Conservation (phyloP, 1,140 invertebrate genomes). For the Listronotus bonariensis region DNA sequence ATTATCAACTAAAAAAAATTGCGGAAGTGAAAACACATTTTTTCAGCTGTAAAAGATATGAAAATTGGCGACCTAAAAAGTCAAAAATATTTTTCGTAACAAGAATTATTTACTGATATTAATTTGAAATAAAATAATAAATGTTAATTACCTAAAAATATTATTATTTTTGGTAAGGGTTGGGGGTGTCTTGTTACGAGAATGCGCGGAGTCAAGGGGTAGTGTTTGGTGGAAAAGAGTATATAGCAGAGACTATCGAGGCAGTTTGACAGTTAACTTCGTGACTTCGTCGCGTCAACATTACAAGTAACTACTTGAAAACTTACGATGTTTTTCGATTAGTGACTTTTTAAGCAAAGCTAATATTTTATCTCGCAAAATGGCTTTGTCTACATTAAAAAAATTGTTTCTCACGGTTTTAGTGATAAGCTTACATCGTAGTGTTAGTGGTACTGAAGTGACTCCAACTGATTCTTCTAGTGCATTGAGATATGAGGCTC, state of each 20-base stretch:
- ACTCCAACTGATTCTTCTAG: constrained; percentile 54
- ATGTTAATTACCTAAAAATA: constrained; percentile 24
- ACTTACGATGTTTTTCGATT: background rate
- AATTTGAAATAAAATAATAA: constrained; percentile 4
- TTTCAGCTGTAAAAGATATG: constrained; percentile 1
- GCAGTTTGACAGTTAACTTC: constrained; percentile 7
- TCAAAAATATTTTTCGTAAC: too few species aligned
- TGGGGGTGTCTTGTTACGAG: constrained; percentile 17
- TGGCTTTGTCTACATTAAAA: background rate
- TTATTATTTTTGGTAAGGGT: constrained; percentile 25
- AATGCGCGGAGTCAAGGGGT: constrained; percentile 4
- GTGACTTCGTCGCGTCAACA: constrained; percentile 10
- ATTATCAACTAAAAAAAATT: too few species aligned
- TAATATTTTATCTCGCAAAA: background rate
- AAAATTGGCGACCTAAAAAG: too few species aligned
- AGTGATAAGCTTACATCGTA: background rate
- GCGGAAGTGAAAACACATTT: too few species aligned
- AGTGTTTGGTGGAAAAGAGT: constrained; percentile 5
- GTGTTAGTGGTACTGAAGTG: constrained; percentile 6
- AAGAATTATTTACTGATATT: too few species aligned
- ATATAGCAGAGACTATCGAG: constrained; percentile 10
- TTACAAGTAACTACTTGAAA: background rate
- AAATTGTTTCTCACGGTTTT: constrained; percentile 1
- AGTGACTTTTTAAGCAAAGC: background rate
- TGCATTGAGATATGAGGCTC: constrained; percentile 74